A percentile compares a stretch with the other conserved stretches of the same genome.
Evolutionary conservation across 2,888 invertebrate species (phyloP).

Genomic region (Hypomecis punctinalis): DNA sequence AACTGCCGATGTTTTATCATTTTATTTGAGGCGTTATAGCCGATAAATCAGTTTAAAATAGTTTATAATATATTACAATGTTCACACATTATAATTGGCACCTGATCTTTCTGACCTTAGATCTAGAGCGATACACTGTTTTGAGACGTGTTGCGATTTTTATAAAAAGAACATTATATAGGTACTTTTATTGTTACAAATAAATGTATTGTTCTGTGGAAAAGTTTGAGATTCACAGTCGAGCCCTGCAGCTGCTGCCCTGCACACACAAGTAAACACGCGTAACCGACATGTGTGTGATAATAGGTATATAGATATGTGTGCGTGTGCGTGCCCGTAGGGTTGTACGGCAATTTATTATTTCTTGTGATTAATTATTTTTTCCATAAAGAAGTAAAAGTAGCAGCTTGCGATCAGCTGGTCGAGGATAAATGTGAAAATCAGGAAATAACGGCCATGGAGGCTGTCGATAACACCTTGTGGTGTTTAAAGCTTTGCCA

Average conservation of each 20-base stretch:
- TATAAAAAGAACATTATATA: background rate
- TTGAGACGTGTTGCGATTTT: background rate
- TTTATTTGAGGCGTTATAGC: constrained; percentile 14
- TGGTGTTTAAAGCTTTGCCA: background rate
- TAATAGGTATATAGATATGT: constrained; percentile 39
- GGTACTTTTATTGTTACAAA: background rate
- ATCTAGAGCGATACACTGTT: constrained; percentile 10
- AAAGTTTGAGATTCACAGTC: constrained; percentile 77
- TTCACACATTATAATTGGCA: background rate
- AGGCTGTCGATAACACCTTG: constrained; percentile 29
- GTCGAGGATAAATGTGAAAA: constrained; percentile 36
- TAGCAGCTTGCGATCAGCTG: constrained; percentile 46
- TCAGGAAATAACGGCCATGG: constrained; percentile 27
- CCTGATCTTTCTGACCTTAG: constrained; percentile 15
- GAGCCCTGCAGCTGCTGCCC: constrained; percentile 81
- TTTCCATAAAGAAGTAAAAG: constrained; percentile 41
- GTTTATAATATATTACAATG: background rate
- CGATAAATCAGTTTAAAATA: constrained; percentile 24
- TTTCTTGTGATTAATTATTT: constrained; percentile 53
- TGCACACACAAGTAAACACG: constrained; percentile 54
- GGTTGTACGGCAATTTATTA: constrained; percentile 51
- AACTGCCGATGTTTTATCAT: constrained; percentile 29
- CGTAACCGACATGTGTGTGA: constrained; percentile 48
- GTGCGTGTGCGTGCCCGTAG: constrained; percentile 45
- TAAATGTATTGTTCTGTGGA: background rate